These are phyloP conservation scores for Schizotus pectinicornis DNA, from an alignment of 2,888 invertebrate genomes.

Conservation along the genomic window DNA sequence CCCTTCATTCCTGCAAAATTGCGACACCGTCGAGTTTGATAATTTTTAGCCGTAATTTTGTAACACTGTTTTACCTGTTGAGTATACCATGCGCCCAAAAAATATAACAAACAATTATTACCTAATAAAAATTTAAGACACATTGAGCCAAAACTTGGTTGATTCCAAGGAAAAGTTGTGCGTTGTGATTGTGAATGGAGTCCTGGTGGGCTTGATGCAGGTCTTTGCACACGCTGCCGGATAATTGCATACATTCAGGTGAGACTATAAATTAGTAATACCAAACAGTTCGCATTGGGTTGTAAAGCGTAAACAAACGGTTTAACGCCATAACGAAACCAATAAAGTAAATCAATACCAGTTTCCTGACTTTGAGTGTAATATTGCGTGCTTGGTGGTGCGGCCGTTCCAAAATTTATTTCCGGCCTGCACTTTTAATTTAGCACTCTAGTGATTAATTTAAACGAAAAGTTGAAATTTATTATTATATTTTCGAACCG, in stretches of 20 bases:
- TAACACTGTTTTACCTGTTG: too few species aligned
- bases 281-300: constrained; percentile 19
- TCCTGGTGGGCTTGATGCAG: too few species aligned
- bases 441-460: constrained; percentile 29
- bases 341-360: constrained; percentile 32
- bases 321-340: constrained; percentile 32
- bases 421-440: constrained; percentile 32
- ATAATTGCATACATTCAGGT: constrained; percentile 1
- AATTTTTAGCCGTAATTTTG: too few species aligned
- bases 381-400: constrained; percentile 31
- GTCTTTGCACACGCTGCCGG: too few species aligned
- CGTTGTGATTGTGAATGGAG: too few species aligned
- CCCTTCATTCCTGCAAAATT: too few species aligned
- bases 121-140: too few species aligned
- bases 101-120: too few species aligned
- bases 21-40: too few species aligned
- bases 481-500: not conserved
- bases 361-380: constrained; percentile 32
- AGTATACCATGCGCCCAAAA: too few species aligned
- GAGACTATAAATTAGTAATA: constrained; percentile 19
- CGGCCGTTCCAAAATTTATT: constrained; percentile 30
- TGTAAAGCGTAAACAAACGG: constrained; percentile 29
- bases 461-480: constrained; percentile 22
- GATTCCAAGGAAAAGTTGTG: too few species aligned
- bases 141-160: too few species aligned